Evolutionary conservation across 2,888 invertebrate genomes (phyloP).

Genomic region (Trimorus sp.): DNA sequence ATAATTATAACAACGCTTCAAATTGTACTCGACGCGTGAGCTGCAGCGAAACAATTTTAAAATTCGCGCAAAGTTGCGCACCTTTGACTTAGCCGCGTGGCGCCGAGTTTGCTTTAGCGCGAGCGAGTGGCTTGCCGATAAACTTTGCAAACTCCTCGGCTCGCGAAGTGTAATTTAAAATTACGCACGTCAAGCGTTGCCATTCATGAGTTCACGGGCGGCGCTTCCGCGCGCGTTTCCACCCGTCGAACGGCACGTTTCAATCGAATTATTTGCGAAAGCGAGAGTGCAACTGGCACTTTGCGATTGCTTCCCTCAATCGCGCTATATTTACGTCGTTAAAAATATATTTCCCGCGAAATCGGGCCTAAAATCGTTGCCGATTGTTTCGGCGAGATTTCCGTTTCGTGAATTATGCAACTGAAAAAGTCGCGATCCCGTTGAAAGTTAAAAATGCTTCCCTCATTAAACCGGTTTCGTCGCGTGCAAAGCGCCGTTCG

Average conservation of each 20-base stretch:
- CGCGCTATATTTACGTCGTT: slow-evolving; percentile 27
- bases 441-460: too few relatives aligned
- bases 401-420: neutral
- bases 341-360: slow-evolving; percentile 26
- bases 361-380: neutral
- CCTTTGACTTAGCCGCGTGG: slow-evolving; percentile 36
- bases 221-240: slow-evolving; percentile 48
- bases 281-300: slow-evolving; percentile 45
- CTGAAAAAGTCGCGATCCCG: neutral
- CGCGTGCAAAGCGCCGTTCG: too few relatives aligned
- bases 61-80: slow-evolving; percentile 30
- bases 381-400: neutral
- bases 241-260: slow-evolving; percentile 59
- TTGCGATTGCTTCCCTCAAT: slow-evolving; percentile 26
- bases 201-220: slow-evolving; percentile 58
- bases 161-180: slow-evolving; percentile 63
- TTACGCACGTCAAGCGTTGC: slow-evolving; percentile 60
- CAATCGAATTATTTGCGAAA: slow-evolving; percentile 61
- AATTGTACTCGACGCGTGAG: too few relatives aligned
- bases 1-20: too few relatives aligned
- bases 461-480: too few relatives aligned
- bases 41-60: slow-evolving; percentile 34
- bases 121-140: slow-evolving; percentile 49
- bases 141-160: slow-evolving; percentile 61
- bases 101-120: slow-evolving; percentile 32